Evolutionary conservation across 2,888 invertebrate genomes (phyloP).

Genomic region (Cenopis cana): DNA sequence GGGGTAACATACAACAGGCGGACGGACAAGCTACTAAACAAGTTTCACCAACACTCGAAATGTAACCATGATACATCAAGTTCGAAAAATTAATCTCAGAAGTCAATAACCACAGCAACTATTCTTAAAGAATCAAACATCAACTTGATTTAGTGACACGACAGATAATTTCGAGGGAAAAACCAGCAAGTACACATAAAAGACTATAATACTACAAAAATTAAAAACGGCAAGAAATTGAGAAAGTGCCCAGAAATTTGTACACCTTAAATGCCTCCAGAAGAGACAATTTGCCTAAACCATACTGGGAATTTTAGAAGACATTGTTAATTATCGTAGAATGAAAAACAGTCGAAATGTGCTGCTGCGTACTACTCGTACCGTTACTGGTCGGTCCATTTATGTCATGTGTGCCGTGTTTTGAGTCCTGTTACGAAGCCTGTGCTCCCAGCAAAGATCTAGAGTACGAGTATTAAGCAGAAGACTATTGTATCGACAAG

Average conservation of each 20-base stretch:
- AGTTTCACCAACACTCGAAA: too few relatives aligned
- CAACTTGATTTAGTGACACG: too few relatives aligned
- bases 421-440: slow-evolving; percentile 1
- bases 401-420: slow-evolving; percentile 5
- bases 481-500: background rate
- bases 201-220: too few relatives aligned
- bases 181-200: too few relatives aligned
- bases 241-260: too few relatives aligned
- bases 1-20: background rate
- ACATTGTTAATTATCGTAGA: background rate
- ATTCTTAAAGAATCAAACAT: background rate
- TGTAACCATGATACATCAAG: background rate
- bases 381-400: slow-evolving; percentile 3
- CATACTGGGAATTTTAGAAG: too few relatives aligned
- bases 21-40: background rate
- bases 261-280: too few relatives aligned
- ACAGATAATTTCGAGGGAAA: background rate
- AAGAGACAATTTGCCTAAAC: too few relatives aligned
- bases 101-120: background rate
- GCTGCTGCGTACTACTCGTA: background rate
- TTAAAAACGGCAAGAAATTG: too few relatives aligned
- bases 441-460: background rate
- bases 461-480: background rate
- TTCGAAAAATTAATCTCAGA: background rate
- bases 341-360: background rate